Percentiles rank a stretch among this genome's conserved stretches.
Conservation (phyloP, 2,888 invertebrate genomes). For the Drosophila pullipes region DNA sequence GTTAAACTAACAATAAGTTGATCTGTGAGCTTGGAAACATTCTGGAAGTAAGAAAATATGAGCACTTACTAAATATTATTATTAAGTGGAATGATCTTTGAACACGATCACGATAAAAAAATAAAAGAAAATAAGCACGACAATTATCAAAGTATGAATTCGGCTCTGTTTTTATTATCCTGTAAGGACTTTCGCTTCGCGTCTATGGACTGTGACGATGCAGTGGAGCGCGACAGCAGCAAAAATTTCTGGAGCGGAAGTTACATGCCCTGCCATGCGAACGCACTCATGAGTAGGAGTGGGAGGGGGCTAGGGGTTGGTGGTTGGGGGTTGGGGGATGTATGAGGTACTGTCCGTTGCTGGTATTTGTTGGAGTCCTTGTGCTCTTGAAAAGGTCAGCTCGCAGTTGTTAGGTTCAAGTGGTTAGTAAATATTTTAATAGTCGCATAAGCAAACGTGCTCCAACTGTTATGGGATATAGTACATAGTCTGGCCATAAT, state of each 20-base stretch:
- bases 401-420: slow-evolving; percentile 56
- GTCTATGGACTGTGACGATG: slow-evolving; percentile 38
- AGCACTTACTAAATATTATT: neutral
- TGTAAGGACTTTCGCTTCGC: slow-evolving; percentile 5
- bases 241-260: slow-evolving; percentile 77
- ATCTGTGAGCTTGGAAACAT: neutral
- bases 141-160: neutral
- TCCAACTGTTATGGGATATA: slow-evolving; percentile 16
- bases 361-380: slow-evolving; percentile 6
- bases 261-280: slow-evolving; percentile 61
- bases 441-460: slow-evolving; percentile 33
- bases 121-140: neutral
- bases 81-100: neutral
- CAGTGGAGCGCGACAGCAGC: slow-evolving; percentile 57
- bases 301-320: neutral
- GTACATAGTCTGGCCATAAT: slow-evolving; percentile 19
- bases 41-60: neutral
- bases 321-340: neutral
- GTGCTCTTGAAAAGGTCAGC: slow-evolving; percentile 61
- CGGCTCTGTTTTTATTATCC: slow-evolving; percentile 1
- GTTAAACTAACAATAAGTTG: neutral
- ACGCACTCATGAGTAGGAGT: slow-evolving; percentile 34
- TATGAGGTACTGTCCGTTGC: slow-evolving; percentile 4
- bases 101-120: neutral
- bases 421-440: slow-evolving; percentile 65